phyloP scores from a whole-genome alignment of 2,888 invertebrate genomes.

The Drosophila percnosoma region DNA sequence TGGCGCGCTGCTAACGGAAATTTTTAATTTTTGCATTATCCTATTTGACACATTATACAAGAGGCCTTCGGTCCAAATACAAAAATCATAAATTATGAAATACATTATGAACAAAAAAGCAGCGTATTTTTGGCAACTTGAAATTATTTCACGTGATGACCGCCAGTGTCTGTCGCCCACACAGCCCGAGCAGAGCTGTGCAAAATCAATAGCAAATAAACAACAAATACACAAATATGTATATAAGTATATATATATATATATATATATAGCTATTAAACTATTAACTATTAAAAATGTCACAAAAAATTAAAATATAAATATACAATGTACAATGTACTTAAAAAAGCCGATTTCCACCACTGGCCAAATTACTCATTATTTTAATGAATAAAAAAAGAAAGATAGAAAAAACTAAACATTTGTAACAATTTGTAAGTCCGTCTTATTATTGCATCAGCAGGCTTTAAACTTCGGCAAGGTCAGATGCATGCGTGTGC shows the following conservation, averaged over 20 bases:
- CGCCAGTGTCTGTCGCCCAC: slow-evolving; percentile 35
- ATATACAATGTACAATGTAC: background rate
- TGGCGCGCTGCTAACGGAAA: slow-evolving; percentile 37
- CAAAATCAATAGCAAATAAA: slow-evolving; percentile 30
- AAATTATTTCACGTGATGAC: slow-evolving; percentile 71
- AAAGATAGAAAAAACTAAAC: background rate
- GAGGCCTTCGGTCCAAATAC: slow-evolving; percentile 47
- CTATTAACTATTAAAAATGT: background rate
- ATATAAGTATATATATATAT: background rate
- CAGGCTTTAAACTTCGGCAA: slow-evolving; percentile 56
- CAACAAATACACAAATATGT: slow-evolving; percentile 4
- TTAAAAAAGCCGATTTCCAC: background rate
- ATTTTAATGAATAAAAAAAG: background rate
- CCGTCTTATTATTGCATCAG: slow-evolving; percentile 48
- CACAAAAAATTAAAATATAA: slow-evolving; percentile 5
- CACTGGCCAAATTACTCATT: background rate
- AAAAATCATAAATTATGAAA: slow-evolving; percentile 64
- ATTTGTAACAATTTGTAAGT: slow-evolving; percentile 12
- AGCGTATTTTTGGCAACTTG: slow-evolving; percentile 58
- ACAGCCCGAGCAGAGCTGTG: slow-evolving; percentile 14
- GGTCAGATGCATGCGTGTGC: slow-evolving; percentile 46
- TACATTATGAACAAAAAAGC: slow-evolving; percentile 32
- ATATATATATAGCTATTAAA: background rate
- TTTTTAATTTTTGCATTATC: slow-evolving; percentile 18
- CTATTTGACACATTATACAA: slow-evolving; percentile 6